Base-by-base conservation (phyloP, 1,140 invertebrate genomes). In the Pissodes strobi region DNA sequence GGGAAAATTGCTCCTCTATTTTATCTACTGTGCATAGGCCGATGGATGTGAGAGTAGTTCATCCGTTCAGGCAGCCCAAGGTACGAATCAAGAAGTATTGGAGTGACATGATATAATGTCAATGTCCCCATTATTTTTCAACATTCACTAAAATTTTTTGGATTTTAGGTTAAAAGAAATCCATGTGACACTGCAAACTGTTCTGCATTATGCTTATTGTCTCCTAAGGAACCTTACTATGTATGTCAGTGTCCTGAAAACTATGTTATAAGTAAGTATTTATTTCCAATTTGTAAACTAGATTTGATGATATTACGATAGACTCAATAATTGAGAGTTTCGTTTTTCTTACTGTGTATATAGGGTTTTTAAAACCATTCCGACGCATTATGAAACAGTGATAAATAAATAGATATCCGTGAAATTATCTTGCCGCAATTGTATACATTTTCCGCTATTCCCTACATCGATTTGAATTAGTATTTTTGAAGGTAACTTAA, bases 11-110 rank as follows among this genome's bases (percentile, higher is more conserved):
- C 71, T 82, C 83, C 56, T 86, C 86, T 0, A 79, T 95, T 46
- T 83, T 86, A 1, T 87, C 84, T 60, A 86, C 87, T 22, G 85
- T 93, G 49, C 90, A 92, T 73, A 83, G 93, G 59, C 94, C 93
- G 2, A 95, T 96, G 90, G 92, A 94, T 76, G 81, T 95, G 37
- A 84, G 92, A 49, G 84, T 95, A 1, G 87, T 86, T 62, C 93
- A 95, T 82, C 90, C 91, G 0, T 85, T 85, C 22, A 81, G 89
- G 27, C 92, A 95, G 76, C 83, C 83, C 27, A 71, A 78, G 52
- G 58, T 66, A 19, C 37, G 52, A 2, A 21, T 21, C 4, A 17
- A n/a, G n/a, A n/a, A n/a, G n/a, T n/a, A n/a, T n/a, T n/a, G n/a
- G n/a, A n/a, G n/a, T n/a, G n/a, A n/a, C n/a, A n/a, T n/a, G n/a